Base-by-base conservation (phyloP, 2,888 invertebrate genomes). In the Lamellibrachia satsuma region DNA sequence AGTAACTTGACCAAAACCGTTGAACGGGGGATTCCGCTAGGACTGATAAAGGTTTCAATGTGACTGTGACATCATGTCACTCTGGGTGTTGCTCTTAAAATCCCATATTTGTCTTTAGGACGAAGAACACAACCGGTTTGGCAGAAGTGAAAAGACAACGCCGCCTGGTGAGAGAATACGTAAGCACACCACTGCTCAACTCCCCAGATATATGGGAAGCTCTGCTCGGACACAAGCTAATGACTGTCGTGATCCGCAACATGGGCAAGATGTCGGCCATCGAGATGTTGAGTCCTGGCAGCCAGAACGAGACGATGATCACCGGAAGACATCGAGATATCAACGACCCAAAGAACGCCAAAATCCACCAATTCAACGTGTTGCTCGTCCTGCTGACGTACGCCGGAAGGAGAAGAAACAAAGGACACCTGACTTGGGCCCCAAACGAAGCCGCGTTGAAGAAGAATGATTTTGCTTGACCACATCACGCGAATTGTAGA, bases 181-280 rank as follows among this genome's bases (percentile, higher is more conserved):
- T 98, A n/a, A 98, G 98, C 92, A 97, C 97, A 8, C 97, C 97
- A 95, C 96, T 98, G 93, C 96, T 98, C 91, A 98, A 97, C 94
- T 97, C 97, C 91, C 97, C 97, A 95, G 97, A 97, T 95, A 98
- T 98, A 96, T 96, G 97, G 95, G 94, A 97, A 22, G 95, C 95
- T 4, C 95, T 97, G 52, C 94, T 96, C 8, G 93, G 95, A 92
- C 94, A 95, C 90, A 96, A 97, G 96, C 96, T 96, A 0, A 95
- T 96, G 96, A 96, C 96, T 3, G 96, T 96, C 0, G 94, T 96
- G 94, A 95, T 97, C 55, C 94, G 96, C 52, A 96, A 96, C 93
- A 95, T 97, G 52, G 96, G 94, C 52, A 96, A 95, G 93, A 95
- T 96, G 94, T 94, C 95, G 7, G 55, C 94, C 4, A 93, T 96